Percentiles rank a stretch among this genome's conserved stretches.
Conservation (phyloP, 2,797 vertebrate species). For the Hoplostethus atlanticus region DNA sequence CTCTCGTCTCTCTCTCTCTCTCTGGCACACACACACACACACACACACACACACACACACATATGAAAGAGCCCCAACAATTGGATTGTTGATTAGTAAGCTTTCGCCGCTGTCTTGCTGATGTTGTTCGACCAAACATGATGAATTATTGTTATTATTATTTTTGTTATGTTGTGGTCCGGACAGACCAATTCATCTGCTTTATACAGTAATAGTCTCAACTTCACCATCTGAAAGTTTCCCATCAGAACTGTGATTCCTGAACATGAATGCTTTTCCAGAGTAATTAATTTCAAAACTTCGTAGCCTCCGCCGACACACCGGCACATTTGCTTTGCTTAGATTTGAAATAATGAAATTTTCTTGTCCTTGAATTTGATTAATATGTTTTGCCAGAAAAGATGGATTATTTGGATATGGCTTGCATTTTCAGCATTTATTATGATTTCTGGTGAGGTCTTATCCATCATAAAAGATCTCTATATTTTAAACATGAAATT, state of each 20-base stretch:
- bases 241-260: conserved; percentile 45
- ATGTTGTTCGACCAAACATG: conserved; percentile 48
- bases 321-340: conserved; percentile 17
- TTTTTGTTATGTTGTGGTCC: no score
- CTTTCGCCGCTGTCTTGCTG: conserved; percentile 32
- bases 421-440: conserved; percentile 58
- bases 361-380: conserved; percentile 63
- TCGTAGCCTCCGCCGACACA: not conserved
- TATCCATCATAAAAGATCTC: conserved; percentile 28
- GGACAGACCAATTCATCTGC: conserved; percentile 56
- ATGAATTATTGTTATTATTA: conserved; percentile 49
- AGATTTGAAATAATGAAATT: conserved; percentile 61
- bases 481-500: conserved; percentile 32
- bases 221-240: conserved; percentile 62
- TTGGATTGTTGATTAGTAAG: conserved; percentile 57
- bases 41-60: not conserved
- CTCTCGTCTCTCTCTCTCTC: not conserved
- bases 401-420: conserved; percentile 41
- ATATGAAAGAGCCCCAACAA: conserved; percentile 33
- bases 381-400: conserved; percentile 53
- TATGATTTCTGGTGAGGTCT: conserved; percentile 47
- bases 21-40: conserved; percentile 2
- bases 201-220: conserved; percentile 57
- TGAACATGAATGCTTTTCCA: conserved; percentile 49
- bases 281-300: conserved; percentile 61